These are phyloP conservation scores for Kryphioiulus occultus DNA, from an alignment of 2,888 invertebrate species.

Conservation along the genomic window DNA sequence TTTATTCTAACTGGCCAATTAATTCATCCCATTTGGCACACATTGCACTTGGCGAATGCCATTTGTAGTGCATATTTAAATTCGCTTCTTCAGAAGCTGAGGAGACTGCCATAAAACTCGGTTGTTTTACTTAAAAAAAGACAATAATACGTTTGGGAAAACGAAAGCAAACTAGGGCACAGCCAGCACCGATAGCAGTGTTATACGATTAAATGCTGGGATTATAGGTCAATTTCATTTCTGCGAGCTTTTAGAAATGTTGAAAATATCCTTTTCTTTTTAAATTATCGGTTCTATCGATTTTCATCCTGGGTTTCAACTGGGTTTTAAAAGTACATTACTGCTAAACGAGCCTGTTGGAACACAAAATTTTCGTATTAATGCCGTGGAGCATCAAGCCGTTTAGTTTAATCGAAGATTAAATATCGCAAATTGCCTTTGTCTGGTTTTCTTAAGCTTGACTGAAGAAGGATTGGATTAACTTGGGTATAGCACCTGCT, in stretches of 20 bases:
- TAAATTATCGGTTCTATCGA: not conserved
- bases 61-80: not conserved
- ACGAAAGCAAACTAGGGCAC: not conserved
- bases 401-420: too few relatives aligned
- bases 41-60: not conserved
- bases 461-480: too few relatives aligned
- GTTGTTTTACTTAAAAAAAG: not conserved
- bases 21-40: not conserved
- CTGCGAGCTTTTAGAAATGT: not conserved
- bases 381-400: too few relatives aligned
- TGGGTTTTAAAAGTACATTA: too few relatives aligned
- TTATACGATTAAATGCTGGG: not conserved
- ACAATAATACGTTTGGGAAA: not conserved
- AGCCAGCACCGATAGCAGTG: not conserved
- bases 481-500: too few relatives aligned
- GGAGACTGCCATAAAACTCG: not conserved
- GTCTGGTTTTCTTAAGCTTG: too few relatives aligned
- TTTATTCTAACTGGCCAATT: not conserved
- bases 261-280: not conserved
- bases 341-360: too few relatives aligned
- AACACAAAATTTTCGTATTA: too few relatives aligned
- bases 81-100: not conserved
- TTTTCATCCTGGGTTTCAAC: not conserved
- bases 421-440: too few relatives aligned
- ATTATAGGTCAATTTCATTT: not conserved